Evolutionary conservation across 92 coral and sea anemone genomes (phyloP).

Genomic region (Anthopleura xanthogrammica): DNA sequence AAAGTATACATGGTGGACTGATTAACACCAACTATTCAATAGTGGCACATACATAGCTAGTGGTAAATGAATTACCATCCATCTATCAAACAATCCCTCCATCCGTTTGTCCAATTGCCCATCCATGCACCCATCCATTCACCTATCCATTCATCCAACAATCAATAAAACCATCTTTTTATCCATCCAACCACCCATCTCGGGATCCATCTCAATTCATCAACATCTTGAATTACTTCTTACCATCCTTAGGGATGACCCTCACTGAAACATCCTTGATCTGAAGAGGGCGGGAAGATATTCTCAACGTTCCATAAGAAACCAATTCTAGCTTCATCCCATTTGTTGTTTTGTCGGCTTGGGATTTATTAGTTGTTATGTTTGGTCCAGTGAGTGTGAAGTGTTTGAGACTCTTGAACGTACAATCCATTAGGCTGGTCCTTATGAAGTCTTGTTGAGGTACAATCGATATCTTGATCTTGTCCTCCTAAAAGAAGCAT

Average conservation of each 20-base stretch:
- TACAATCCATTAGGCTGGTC: conserved; percentile 47
- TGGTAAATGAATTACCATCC: no score
- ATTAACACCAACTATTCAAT: no score
- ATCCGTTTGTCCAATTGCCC: no score
- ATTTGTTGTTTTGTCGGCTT: conserved; percentile 42
- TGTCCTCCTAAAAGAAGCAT: conserved; percentile 39
- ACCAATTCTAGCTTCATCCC: conserved; percentile 51
- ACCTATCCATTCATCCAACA: no score
- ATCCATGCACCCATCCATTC: no score
- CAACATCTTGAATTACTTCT: neutral
- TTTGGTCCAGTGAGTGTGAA: conserved; percentile 65
- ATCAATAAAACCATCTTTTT: no score
- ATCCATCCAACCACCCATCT: no score
- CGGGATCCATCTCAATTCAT: no score
- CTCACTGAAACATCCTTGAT: conserved; percentile 35
- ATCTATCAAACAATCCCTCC: no score
- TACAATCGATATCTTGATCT: conserved; percentile 48
- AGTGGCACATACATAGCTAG: no score
- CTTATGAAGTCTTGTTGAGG: conserved; percentile 55
- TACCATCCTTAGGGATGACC: conserved; percentile 45
- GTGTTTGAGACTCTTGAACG: conserved; percentile 45
- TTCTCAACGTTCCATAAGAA: conserved; percentile 51
- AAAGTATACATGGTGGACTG: no score
- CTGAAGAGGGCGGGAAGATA: conserved; percentile 60
- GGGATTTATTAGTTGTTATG: conserved; percentile 48